A percentile compares a stretch with the other conserved stretches of the same genome.
phyloP scores from a whole-genome alignment of 2,888 invertebrate species.

The Julus scanicus region DNA sequence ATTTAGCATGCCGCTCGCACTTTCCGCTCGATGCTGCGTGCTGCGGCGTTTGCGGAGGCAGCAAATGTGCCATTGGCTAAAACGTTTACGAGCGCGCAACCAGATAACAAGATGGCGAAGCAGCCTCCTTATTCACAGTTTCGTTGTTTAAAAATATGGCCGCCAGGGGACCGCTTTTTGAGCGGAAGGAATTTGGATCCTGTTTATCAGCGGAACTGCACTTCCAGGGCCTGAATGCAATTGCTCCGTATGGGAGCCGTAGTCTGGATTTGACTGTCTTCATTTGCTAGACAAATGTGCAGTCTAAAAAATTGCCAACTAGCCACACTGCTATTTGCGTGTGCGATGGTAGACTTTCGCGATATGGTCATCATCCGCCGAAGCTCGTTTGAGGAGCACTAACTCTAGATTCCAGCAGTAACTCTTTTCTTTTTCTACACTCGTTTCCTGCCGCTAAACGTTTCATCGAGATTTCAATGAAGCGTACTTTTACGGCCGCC shows the following conservation, averaged over 20 bases:
- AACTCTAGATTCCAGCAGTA: background rate
- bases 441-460: background rate
- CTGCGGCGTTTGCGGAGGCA: background rate
- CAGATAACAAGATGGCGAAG: background rate
- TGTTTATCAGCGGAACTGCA: background rate
- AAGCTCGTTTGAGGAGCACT: background rate
- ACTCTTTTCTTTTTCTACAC: background rate
- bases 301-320: too few relatives aligned
- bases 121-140: background rate
- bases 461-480: background rate
- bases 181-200: background rate
- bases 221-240: too few relatives aligned
- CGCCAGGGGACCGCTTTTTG: background rate
- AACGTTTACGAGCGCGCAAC: background rate
- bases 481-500: background rate
- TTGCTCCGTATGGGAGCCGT: too few relatives aligned
- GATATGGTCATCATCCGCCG: background rate
- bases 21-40: too few relatives aligned
- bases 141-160: background rate
- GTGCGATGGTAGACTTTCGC: too few relatives aligned
- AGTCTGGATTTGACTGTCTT: too few relatives aligned
- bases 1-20: background rate
- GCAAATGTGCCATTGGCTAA: background rate
- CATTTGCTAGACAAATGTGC: too few relatives aligned
- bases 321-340: too few relatives aligned